A percentile compares a stretch with the other conserved stretches of the same genome.
These are phyloP conservation scores for Halictus quadricinctus DNA, from an alignment of 2,888 invertebrate species.

Conservation along the genomic window DNA sequence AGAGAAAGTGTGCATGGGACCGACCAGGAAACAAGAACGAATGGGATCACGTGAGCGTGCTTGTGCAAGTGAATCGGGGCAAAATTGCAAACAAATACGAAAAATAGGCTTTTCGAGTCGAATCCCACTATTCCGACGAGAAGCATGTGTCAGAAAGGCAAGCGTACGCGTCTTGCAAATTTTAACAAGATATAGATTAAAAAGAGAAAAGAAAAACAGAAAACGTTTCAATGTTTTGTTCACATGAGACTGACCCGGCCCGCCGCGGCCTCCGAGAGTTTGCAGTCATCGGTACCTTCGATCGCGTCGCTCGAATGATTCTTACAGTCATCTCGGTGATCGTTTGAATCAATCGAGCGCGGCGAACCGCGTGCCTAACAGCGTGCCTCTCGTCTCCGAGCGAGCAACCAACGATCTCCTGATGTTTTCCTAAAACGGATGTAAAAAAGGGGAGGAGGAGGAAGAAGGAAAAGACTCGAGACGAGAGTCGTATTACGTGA, in stretches of 20 bases:
- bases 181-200: conserved; percentile 16
- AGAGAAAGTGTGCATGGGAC: conserved; percentile 35
- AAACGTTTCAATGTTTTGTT: conserved; percentile 12
- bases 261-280: conserved; percentile 75
- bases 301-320: background rate
- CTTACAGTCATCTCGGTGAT: too few relatives aligned
- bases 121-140: background rate
- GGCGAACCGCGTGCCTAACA: conserved; percentile 47
- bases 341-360: background rate
- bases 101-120: conserved; percentile 24
- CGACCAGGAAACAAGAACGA: conserved; percentile 55
- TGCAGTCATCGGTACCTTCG: conserved; percentile 68
- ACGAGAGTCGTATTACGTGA: background rate
- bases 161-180: conserved; percentile 8
- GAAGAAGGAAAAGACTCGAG: background rate
- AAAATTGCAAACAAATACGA: conserved; percentile 65
- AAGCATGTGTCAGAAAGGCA: conserved; percentile 27
- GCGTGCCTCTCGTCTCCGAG: conserved; percentile 44
- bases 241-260: conserved; percentile 79
- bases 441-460: background rate
- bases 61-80: conserved; percentile 77
- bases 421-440: background rate
- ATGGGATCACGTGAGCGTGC: conserved; percentile 66
- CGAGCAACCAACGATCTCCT: conserved; percentile 3
- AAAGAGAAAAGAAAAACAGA: background rate